Conservation (phyloP, 35 echinoderm and acorn worm species). For the Heliocidaris erythrogramma region DNA sequence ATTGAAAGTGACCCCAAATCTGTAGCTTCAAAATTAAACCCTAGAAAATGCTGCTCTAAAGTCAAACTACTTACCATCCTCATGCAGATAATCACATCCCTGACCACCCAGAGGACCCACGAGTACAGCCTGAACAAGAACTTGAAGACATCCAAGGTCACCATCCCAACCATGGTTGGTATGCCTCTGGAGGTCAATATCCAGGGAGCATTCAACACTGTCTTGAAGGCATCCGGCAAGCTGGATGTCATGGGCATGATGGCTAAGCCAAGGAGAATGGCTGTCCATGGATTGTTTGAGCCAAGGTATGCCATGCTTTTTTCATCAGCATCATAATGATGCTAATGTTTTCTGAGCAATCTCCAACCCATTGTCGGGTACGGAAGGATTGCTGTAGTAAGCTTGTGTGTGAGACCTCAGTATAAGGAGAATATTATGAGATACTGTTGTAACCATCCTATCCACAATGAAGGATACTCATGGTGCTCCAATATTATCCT, state of each 20-base stretch:
- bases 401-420: too few species aligned
- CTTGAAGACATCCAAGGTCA: conserved; percentile 47
- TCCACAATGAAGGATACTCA: too few species aligned
- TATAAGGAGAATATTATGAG: too few species aligned
- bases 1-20: too few species aligned
- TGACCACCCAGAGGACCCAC: conserved; percentile 60
- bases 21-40: too few species aligned
- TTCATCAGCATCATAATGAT: neutral
- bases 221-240: conserved; percentile 68
- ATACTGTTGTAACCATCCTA: too few species aligned
- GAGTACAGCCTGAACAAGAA: conserved; percentile 76
- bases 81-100: conserved; percentile 59
- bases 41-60: too few species aligned
- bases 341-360: too few species aligned
- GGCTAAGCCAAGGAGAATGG: conserved; percentile 60
- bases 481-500: too few species aligned
- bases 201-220: conserved; percentile 60
- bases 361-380: too few species aligned
- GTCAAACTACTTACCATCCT: neutral
- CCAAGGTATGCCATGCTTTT: conserved; percentile 69
- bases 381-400: too few species aligned
- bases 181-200: conserved; percentile 77
- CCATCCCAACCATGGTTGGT: conserved; percentile 73
- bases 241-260: conserved; percentile 69
- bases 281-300: conserved; percentile 74